phyloP scores from a whole-genome alignment of 2,113 vertebrate genomes.

The Melanerpes formicivorus region DNA sequence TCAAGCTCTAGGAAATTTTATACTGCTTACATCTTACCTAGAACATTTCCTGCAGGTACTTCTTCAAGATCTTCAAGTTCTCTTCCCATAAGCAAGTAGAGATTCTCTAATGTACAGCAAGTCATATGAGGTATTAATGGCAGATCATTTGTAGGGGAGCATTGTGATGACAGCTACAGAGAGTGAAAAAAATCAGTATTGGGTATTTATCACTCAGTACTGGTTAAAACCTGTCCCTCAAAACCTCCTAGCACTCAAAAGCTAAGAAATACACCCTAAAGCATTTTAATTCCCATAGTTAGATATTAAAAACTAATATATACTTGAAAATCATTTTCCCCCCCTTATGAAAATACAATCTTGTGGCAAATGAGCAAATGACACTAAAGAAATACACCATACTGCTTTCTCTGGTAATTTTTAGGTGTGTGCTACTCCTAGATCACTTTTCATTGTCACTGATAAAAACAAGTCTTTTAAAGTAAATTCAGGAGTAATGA shows the following conservation, averaged over 20 bases:
- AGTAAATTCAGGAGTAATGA: not conserved
- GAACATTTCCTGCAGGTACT: slow-evolving; percentile 91
- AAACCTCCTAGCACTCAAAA: not conserved
- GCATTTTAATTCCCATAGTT: not conserved
- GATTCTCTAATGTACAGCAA: slow-evolving; percentile 81
- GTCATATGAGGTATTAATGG: slow-evolving; percentile 83
- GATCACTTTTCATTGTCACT: not conserved
- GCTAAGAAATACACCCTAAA: not conserved
- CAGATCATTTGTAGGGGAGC: slow-evolving; percentile 68
- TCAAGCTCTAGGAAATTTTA: not conserved
- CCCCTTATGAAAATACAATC: not conserved
- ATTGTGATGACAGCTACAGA: slow-evolving; percentile 80
- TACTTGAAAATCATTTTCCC: not conserved
- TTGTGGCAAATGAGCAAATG: not conserved
- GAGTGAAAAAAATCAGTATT: not conserved
- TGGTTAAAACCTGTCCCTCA: not conserved
- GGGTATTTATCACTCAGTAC: not conserved
- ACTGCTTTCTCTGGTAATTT: not conserved
- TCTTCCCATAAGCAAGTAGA: slow-evolving; percentile 95
- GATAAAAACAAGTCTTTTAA: not conserved
- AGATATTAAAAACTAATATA: not conserved
- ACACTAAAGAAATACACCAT: not conserved
- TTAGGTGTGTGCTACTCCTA: not conserved
- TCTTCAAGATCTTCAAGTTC: slow-evolving; percentile 91
- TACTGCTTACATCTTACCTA: slow-evolving; percentile 77